Evolutionary conservation across 2,888 invertebrate genomes (phyloP).

Genomic region (Tortricodes alternella): DNA sequence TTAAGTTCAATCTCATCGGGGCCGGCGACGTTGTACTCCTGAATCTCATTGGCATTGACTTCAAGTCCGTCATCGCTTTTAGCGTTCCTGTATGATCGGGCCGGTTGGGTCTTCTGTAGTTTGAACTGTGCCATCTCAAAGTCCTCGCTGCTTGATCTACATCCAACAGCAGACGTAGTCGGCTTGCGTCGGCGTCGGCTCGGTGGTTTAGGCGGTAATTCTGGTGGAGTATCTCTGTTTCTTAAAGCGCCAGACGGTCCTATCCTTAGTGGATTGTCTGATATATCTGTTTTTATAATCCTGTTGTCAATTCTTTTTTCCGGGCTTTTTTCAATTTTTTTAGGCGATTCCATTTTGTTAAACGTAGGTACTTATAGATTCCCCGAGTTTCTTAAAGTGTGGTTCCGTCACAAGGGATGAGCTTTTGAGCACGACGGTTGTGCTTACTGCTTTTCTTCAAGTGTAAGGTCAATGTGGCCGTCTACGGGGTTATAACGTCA

Average conservation of each 20-base stretch:
- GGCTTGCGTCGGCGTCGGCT: slow-evolving; percentile 78
- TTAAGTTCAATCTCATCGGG: slow-evolving; percentile 79
- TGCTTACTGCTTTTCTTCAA: slow-evolving; percentile 34
- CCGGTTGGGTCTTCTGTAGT: slow-evolving; percentile 53
- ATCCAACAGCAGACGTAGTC: slow-evolving; percentile 56
- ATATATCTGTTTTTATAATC: slow-evolving; percentile 73
- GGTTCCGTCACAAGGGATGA: slow-evolving; percentile 56
- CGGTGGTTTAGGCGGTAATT: slow-evolving; percentile 70
- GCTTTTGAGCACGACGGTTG: slow-evolving; percentile 51
- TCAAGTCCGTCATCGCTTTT: slow-evolving; percentile 65
- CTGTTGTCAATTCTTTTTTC: slow-evolving; percentile 68
- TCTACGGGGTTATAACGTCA: not conserved
- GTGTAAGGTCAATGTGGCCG: no score
- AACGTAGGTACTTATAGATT: slow-evolving; percentile 59
- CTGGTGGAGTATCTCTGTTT: slow-evolving; percentile 66
- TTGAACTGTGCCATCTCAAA: slow-evolving; percentile 76
- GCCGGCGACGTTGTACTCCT: slow-evolving; percentile 81
- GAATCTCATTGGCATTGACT: slow-evolving; percentile 68
- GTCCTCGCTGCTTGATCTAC: slow-evolving; percentile 69
- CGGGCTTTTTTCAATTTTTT: slow-evolving; percentile 58
- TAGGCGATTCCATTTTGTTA: slow-evolving; percentile 74
- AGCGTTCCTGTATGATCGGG: slow-evolving; percentile 59
- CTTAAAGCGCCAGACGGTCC: slow-evolving; percentile 52
- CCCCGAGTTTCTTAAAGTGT: slow-evolving; percentile 54
- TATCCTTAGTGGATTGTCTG: slow-evolving; percentile 74